Evolutionary conservation across 2,888 invertebrate genomes (phyloP), one percentile per base, ranked within the genome.

Genomic region (Caenorhabditis sp.): DNA sequence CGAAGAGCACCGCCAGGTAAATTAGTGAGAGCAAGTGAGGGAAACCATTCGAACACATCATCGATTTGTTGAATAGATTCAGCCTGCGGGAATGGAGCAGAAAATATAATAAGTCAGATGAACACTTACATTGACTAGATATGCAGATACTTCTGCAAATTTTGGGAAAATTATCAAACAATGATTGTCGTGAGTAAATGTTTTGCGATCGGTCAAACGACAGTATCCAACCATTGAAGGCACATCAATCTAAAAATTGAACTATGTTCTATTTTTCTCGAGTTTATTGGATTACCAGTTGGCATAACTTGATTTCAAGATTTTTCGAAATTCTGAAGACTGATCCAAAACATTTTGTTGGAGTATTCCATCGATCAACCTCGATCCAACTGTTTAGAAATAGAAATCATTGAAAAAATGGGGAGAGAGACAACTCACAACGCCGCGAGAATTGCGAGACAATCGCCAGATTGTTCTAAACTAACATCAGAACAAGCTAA

Each of bases 361-460:
- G 73, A 3, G 57, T 62, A 55, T 70, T 70, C 14, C 58, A 53
- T 14, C 49, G 57, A 36, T 63, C 54, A 4, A 74, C 14, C 37
- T 77, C 77, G 10, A 70, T 59, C 77, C 77, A 77, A n/a, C 63
- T 65, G 43, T n/a, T n/a, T n/a, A n/a, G n/a, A n/a, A 31, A 59
- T 59, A 24, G 4, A 50, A 50, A 23, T 36, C n/a, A 10, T 55
- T 5, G 65, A 68, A 24, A 50, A 14, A 24, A 60, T 23, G 4
- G 6, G 3, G 4, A 27, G 3, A 37, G 24, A 2, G 1, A 2
- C 6, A 43, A 50, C 49, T 51, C n/a, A 60, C 60, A 62, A 53
- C 1, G 69, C 69, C 1, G 69, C 68, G 0, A 73, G 23, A 62
- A 73, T 73, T 2, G 69, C 73, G 10, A 72, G 27, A 27, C 72